Base-by-base conservation (phyloP, 2,113 vertebrate species). In the Oncorhynchus nerka region DNA sequence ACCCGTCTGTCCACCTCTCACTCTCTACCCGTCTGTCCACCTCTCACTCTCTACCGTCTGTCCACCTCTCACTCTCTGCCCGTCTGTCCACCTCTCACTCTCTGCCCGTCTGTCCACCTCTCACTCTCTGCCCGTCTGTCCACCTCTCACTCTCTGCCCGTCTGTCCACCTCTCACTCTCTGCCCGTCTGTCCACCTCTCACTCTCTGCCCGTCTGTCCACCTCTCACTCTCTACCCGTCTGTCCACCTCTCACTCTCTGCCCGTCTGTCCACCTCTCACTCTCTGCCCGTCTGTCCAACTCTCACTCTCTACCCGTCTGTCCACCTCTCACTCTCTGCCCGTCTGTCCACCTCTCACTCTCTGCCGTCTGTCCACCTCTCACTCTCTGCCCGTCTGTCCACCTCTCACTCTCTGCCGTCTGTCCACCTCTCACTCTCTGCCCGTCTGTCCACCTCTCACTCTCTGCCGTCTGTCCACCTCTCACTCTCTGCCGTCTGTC, bases 181-280 rank as follows among this genome's bases (percentile, higher is more conserved):
- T 2, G 28, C 48, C 48, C 68, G 67, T 78, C 79, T 90, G 79
- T 70, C 26, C 57, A n/a, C 76, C 62, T 20, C 48, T 28, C 26
- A 34, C 32, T 34, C 32, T 34, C 26, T 26, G 0, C 26, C 26
- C 26, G 26, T 26, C 26, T 26, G 26, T 85, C 4, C 45, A 24
- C 67, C n/a, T 59, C 16, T 74, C 9, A 0, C 20, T 28, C 20
- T 24, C 16, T 68, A 45, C 39, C 39, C 2, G 8, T 11, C 39
- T 45, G 8, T 11, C 7, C 20, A 22, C 72, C 22, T 16, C 64
- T 48, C 26, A 28, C 28, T 55, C 24, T 45, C 65, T 19, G 26
- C 15, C 55, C 57, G 61, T 13, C 51, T 5, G 16, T 55, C 15
- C 16, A 16, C 4, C 1, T 79, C 71, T 77, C 68, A 22, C 49